Percentiles rank a stretch among this genome's conserved stretches.
phyloP scores from a whole-genome alignment of 2,888 invertebrate genomes.

The Hanleya hanleyi region DNA sequence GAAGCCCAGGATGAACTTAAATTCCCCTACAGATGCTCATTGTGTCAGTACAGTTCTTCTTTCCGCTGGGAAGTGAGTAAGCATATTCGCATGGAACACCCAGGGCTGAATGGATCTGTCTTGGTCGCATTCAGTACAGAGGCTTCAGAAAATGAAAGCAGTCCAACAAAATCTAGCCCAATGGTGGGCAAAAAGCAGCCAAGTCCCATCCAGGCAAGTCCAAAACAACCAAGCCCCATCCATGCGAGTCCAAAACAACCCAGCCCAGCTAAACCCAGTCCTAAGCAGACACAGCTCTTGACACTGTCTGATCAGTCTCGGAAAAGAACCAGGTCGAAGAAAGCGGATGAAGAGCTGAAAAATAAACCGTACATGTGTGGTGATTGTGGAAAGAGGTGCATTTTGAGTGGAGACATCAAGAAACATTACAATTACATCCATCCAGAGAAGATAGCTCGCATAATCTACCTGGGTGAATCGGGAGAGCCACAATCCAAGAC shows the following conservation, averaged over 20 bases:
- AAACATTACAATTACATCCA: constrained; percentile 66
- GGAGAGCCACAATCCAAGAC: neutral
- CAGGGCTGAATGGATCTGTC: constrained; percentile 46
- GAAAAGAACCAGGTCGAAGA: neutral
- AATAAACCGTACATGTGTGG: constrained; percentile 60
- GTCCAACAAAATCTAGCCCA: neutral
- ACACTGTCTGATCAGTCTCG: neutral
- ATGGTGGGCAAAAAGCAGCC: neutral
- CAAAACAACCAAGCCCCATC: neutral
- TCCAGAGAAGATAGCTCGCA: constrained; percentile 55
- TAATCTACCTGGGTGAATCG: constrained; percentile 47
- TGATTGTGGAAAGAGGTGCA: constrained; percentile 58
- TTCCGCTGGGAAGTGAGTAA: constrained; percentile 98
- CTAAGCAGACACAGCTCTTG: neutral
- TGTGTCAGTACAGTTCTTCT: constrained; percentile 95
- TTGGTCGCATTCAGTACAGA: constrained; percentile 27
- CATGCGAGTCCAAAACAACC: neutral
- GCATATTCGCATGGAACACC: constrained; percentile 82
- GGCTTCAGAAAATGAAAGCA: neutral
- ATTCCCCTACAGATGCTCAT: constrained; percentile 87
- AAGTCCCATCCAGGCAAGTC: neutral
- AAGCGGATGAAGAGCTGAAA: neutral
- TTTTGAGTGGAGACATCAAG: constrained; percentile 58
- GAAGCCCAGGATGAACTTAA: constrained; percentile 10
- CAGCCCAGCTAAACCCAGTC: neutral